Evolutionary conservation across 2,797 vertebrate species (phyloP).

Genomic region (Danionella dracula): DNA sequence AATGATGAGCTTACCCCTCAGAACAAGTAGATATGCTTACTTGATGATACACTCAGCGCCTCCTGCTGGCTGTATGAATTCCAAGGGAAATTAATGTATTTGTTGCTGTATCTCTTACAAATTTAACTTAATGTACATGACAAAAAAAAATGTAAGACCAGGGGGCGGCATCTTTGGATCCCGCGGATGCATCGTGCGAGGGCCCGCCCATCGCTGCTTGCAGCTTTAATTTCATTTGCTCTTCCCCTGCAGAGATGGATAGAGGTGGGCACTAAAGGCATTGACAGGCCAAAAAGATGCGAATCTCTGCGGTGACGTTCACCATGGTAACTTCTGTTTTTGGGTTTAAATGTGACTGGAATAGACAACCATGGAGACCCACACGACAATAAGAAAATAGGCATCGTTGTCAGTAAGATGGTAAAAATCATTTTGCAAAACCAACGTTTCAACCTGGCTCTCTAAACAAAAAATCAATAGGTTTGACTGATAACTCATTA

Average conservation of each 20-base stretch:
- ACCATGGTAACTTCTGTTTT: slow-evolving; percentile 22
- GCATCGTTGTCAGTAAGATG: slow-evolving; percentile 1
- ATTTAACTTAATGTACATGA: no score
- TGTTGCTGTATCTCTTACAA: no score
- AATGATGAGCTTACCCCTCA: no score
- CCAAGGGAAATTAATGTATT: no score
- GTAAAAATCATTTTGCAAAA: background rate
- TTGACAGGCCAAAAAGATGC: background rate
- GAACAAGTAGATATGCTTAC: no score
- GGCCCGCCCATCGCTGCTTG: no score
- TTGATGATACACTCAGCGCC: no score
- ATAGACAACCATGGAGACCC: background rate
- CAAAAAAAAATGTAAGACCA: no score
- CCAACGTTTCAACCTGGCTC: slow-evolving; percentile 2
- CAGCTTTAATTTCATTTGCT: slow-evolving; percentile 31
- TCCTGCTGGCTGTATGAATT: no score
- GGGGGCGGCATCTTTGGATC: no score
- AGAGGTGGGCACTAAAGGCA: slow-evolving; percentile 24
- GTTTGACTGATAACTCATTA: slow-evolving; percentile 24
- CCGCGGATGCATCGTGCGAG: no score
- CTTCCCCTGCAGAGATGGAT: slow-evolving; percentile 1
- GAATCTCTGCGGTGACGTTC: slow-evolving; percentile 1
- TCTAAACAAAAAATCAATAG: slow-evolving; percentile 13
- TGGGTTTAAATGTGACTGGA: slow-evolving; percentile 15
- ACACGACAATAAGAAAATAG: background rate